Evolutionary conservation across 2,113 vertebrate species (phyloP).

Genomic region (Protobothrops flavoviridis): DNA sequence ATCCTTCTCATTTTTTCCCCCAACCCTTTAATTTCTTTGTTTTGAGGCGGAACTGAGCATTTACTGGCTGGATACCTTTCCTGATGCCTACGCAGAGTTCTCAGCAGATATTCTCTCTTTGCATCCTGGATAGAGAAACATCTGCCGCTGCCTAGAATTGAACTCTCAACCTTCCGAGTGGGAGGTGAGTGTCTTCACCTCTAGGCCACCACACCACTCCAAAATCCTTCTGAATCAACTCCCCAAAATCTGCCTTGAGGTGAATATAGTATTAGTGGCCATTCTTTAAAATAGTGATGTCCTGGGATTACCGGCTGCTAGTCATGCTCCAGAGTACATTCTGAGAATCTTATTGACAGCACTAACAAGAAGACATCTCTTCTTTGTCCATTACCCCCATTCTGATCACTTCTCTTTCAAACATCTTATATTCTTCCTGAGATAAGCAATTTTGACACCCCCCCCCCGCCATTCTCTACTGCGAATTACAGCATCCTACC

Average conservation of each 20-base stretch:
- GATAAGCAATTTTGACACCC: not conserved
- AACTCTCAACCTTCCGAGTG: not conserved
- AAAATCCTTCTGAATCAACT: not conserved
- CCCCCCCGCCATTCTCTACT: not conserved
- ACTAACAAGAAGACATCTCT: not conserved
- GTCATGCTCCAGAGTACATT: not conserved
- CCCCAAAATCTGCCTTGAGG: not conserved
- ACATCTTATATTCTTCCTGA: not conserved
- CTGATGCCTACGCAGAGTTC: not conserved
- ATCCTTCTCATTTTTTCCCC: not conserved
- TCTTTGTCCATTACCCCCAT: not conserved
- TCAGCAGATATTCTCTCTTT: not conserved
- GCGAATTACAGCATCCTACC: slow-evolving; percentile 67
- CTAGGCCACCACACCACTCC: not conserved
- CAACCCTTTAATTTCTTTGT: not conserved
- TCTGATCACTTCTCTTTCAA: not conserved
- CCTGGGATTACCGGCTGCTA: not conserved
- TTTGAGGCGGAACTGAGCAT: not conserved
- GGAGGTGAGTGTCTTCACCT: not conserved
- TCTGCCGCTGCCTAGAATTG: not conserved
- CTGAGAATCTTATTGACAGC: not conserved
- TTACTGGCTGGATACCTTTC: not conserved
- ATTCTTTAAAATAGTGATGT: not conserved
- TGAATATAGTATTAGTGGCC: not conserved
- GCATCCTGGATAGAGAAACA: not conserved